Percentiles rank a stretch among this genome's conserved stretches.
phyloP scores from a whole-genome alignment of 2,797 vertebrate species.

The Phataginus tricuspis region DNA sequence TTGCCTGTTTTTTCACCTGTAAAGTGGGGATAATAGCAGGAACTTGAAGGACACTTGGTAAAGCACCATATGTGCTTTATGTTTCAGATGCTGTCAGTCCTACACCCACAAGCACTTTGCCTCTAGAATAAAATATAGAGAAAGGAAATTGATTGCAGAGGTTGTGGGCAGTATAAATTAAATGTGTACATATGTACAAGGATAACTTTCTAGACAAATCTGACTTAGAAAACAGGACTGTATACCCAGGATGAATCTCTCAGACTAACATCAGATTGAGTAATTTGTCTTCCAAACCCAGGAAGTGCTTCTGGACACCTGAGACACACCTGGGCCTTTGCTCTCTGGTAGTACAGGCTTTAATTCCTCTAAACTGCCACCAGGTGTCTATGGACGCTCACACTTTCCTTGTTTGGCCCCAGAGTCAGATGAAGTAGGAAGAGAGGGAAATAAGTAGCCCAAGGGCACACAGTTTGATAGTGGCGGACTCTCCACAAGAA shows the following conservation, averaged over 20 bases:
- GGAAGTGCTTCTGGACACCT: not conserved
- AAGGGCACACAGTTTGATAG: not conserved
- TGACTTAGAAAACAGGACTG: not conserved
- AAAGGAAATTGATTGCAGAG: not conserved
- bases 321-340: not conserved
- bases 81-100: not conserved
- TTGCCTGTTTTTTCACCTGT: not conserved
- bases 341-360: not conserved
- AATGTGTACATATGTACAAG: not conserved
- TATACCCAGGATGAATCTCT: not conserved
- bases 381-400: slow-evolving; percentile 44
- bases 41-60: not conserved
- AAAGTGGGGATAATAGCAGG: not conserved
- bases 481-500: not conserved
- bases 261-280: not conserved
- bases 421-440: not conserved
- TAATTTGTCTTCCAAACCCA: not conserved
- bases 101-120: not conserved
- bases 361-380: slow-evolving; percentile 38
- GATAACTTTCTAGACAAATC: not conserved
- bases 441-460: not conserved
- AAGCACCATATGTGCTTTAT: not conserved
- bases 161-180: not conserved
- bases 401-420: not conserved
- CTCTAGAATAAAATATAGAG: slow-evolving; percentile 14